A percentile compares a stretch with the other conserved stretches of the same genome.
phyloP scores from a whole-genome alignment of 2,888 invertebrate species.

The Erebia epiphron region DNA sequence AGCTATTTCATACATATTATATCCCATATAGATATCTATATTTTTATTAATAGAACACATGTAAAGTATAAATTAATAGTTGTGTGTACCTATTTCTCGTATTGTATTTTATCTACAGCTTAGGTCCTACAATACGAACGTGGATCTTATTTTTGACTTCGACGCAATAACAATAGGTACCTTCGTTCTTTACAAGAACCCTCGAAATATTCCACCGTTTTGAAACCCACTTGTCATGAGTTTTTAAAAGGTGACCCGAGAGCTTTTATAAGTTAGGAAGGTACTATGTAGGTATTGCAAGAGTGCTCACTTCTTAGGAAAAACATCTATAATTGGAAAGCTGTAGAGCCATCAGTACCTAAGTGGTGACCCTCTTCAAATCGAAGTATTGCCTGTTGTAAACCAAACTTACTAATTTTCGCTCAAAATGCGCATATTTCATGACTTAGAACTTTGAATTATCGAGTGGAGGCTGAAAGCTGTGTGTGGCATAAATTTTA shows the following conservation, averaged over 20 bases:
- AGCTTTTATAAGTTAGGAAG: slow-evolving; percentile 48
- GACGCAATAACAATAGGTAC: not conserved
- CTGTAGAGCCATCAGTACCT: slow-evolving; percentile 59
- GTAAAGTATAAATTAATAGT: too few relatives aligned
- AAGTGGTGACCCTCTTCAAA: slow-evolving; percentile 73
- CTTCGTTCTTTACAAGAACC: slow-evolving; percentile 4
- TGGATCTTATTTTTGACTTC: not conserved
- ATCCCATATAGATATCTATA: too few relatives aligned
- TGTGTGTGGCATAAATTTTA: not conserved
- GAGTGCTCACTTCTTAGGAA: slow-evolving; percentile 56
- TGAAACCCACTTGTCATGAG: slow-evolving; percentile 27
- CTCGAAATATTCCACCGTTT: slow-evolving; percentile 1
- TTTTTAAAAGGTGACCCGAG: slow-evolving; percentile 35
- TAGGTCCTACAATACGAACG: not conserved
- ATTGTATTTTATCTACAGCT: too few relatives aligned
- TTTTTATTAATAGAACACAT: too few relatives aligned
- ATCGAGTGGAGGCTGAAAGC: slow-evolving; percentile 1
- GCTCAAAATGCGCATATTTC: slow-evolving; percentile 23
- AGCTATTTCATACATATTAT: too few relatives aligned
- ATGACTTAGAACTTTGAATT: slow-evolving; percentile 15
- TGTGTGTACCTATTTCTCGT: too few relatives aligned
- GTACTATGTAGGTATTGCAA: slow-evolving; percentile 43
- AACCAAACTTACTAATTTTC: slow-evolving; percentile 20
- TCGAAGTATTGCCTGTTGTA: slow-evolving; percentile 52
- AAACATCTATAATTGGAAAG: slow-evolving; percentile 75